Base-by-base conservation (phyloP, 2,888 invertebrate species). In the Pachycephus smyrnensis region DNA sequence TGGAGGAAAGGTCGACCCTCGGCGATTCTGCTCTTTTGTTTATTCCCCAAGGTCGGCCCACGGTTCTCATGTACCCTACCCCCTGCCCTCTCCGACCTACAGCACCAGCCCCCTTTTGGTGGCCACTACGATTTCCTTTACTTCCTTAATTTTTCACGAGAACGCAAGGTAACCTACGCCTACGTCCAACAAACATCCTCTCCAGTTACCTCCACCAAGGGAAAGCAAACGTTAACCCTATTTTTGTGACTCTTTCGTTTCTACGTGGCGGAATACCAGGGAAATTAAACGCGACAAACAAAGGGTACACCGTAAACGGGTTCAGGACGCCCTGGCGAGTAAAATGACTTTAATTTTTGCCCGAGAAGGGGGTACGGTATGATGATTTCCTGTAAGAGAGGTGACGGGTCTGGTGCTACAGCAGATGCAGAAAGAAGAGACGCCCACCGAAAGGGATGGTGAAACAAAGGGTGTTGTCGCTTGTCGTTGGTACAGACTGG, bases 1-100 rank as follows among this genome's bases (percentile, higher is more conserved):
- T 31, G 31, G 71, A 71, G 71, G 71, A 33, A 71, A 71, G 71
- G 71, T 71, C 71, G 71, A 71, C 33, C 71, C 71, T 71, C 32
- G 71, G 33, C 32, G 15, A 71, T 33, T 33, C 71, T 12, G 71
- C 31, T 71, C 71, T 23, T 71, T 71, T 71, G 71, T 71, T 71
- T 71, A 71, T 71, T 71, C 71, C 71, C 32, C 33, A 12, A 71
- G 71, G 71, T 55, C 23, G 55, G 55, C 23, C 23, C 55, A 9
- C 23, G 55, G 55, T 55, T 55, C 55, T 55, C 23, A 23, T 23
- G 23, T 23, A 4, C 23, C 55, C 9, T 55, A 55, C 1, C 71
- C 71, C 31, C 9, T 33, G 71, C 11, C 32, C 32, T 1, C 12
- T 33, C 31, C 31, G 2, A 23, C 55, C 55, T 6, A 55, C 55